These are phyloP conservation scores for Pseudorectes ferrugineus DNA, from an alignment of 2,113 vertebrate genomes.

Conservation along the genomic window DNA sequence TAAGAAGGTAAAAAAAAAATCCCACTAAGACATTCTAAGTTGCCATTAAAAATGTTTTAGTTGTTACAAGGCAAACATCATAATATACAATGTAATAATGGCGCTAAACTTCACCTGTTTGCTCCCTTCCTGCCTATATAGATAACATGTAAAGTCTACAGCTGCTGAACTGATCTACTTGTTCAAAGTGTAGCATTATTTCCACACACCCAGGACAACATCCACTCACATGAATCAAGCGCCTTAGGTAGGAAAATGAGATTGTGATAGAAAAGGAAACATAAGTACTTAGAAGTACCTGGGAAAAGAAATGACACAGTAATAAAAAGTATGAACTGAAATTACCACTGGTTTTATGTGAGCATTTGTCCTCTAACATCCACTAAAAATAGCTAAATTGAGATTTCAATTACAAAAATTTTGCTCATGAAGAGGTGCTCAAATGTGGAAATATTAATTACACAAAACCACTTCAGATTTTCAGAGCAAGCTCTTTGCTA, in stretches of 20 bases:
- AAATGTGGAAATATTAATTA: neutral
- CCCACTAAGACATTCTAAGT: neutral
- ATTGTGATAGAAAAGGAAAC: neutral
- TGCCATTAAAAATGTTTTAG: neutral
- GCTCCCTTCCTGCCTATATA: neutral
- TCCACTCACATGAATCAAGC: neutral
- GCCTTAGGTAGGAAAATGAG: neutral
- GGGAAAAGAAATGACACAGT: neutral
- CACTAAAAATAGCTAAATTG: neutral
- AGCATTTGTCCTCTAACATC: neutral
- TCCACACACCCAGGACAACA: neutral
- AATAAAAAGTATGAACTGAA: neutral
- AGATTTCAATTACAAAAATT: neutral
- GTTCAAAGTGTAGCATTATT: neutral
- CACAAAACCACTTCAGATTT: neutral
- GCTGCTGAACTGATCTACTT: neutral
- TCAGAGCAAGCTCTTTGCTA: neutral
- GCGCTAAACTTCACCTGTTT: neutral
- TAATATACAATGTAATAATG: neutral
- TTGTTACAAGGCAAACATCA: neutral
- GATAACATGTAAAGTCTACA: neutral
- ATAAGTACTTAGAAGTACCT: neutral
- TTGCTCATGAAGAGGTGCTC: neutral
- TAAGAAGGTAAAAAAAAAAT: neutral
- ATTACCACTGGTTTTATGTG: neutral